Base-by-base conservation (phyloP, 2,797 vertebrate species). In the Esox masquinongy region DNA sequence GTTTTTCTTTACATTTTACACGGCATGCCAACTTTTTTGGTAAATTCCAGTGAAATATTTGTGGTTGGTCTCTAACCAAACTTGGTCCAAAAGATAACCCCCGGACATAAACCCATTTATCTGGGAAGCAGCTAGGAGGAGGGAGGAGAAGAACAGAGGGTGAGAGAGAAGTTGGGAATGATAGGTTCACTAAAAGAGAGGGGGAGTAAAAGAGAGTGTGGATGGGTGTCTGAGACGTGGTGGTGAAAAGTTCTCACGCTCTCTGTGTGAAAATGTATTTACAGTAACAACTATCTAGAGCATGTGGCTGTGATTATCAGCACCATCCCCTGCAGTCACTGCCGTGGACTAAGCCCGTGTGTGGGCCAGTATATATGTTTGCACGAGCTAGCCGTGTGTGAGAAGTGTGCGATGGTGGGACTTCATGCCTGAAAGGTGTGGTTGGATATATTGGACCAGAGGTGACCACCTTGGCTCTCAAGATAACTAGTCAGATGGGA, bases 221-320 rank as follows among this genome's bases (percentile, higher is more conserved):
- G 24, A 69, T 34, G 34, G 31, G 70, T 56, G 34, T 26, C 50
- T 36, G 12, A 59, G 70, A 56, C n/a, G 31, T 36, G 70, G 24
- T 51, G 49, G 69, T 53, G 26, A 50, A n/a, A 70, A 81, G 72
- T 79, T 82, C 85, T 83, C 79, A 79, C 76, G 76, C 78, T 78
- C 66, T 70, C 75, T 70, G 77, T 75, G 79, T 83, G 77, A 19
- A 69, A 81, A 82, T 80, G 69, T 84, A 77, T 90, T 88, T 91
- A 90, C 90, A 91, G 88, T 88, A 78, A 86, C 78, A 80, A 81
- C 88, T 78, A 80, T 87, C 83, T 73, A 77, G 75, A 91, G 89
- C 91, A 94, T 92, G 89, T 93, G 93, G 90, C 87, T 93, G 83
- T 85, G 80, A 92, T 93, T 92, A 93, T 87, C 87, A 83, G 80